phyloP scores from a whole-genome alignment of 2,797 vertebrate species.

The Eospalax fontanierii region DNA sequence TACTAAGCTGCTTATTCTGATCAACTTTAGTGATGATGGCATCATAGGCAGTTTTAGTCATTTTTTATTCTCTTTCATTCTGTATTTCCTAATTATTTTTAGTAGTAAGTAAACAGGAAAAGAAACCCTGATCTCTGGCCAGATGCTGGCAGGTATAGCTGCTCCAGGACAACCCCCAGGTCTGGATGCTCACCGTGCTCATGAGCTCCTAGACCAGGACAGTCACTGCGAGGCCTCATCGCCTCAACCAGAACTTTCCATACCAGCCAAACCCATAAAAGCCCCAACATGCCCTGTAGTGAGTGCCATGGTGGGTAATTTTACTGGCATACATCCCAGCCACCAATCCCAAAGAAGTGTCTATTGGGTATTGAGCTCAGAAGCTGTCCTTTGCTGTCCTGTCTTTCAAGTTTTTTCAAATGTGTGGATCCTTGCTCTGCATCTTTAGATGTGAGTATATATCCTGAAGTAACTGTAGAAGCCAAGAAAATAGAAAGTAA shows the following conservation, averaged over 20 bases:
- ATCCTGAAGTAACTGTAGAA: no score
- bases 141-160: not conserved
- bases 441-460: no score
- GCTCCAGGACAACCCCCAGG: not conserved
- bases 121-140: not conserved
- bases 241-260: not conserved
- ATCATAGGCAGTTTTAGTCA: not conserved
- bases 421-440: not conserved
- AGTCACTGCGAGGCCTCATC: not conserved
- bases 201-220: not conserved
- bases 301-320: no score
- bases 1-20: constrained; percentile 23
- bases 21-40: not conserved
- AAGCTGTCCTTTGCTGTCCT: not conserved
- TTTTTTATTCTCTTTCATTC: constrained; percentile 3
- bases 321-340: not conserved
- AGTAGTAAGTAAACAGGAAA: not conserved
- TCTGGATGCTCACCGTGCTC: no score
- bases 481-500: no score
- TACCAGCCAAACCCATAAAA: not conserved
- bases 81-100: not conserved
- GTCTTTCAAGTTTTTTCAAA: not conserved
- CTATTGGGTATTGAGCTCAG: not conserved
- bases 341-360: not conserved
- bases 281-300: not conserved